Base-by-base conservation (phyloP, 1,140 invertebrate species). In the Luehdorfia chinensis region DNA sequence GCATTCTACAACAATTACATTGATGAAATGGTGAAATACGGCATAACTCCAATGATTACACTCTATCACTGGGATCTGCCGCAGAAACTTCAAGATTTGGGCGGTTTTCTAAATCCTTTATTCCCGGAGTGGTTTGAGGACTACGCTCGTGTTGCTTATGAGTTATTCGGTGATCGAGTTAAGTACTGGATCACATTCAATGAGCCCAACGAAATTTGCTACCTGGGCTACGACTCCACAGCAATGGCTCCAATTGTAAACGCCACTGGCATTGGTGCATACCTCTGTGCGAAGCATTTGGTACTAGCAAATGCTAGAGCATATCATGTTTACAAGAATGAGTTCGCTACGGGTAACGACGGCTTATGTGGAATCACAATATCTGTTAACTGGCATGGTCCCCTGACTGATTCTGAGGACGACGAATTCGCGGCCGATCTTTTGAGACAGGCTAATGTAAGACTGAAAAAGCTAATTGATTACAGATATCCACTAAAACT, bases 1-100 rank as follows among this genome's bases (percentile, higher is more conserved):
- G 48, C 80, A 16, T 91, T 90, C 55, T 92, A 92, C 66, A 87
- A 89, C 43, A 83, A 88, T 19, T 62, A 91, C 0, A 88, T 91
- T 21, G 54, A 90, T 50, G 87, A 86, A 55, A 66, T 54, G 47
- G 58, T 56, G 0, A 66, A 60, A 43, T 61, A 72, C 30, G 47
- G 59, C 75, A 64, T 84, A 4, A 88, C 88, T 46, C 54, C 70
- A 2, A 46, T 73, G 6, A 73, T 89, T 2, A 72, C 68, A 0
- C 21, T 78, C 28, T 31, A 31, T 9, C 28, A 31, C 11, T 31
- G 28, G 56, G 75, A 78, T 52, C 47, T 74, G 6, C 75, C 75
- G 1, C 70, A 75, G 50, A 54, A 37, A n/a, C 39, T 78, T 0
- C 69, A 78, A 50, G 63, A 70, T 4, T 48, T 78, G 6, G 75